A percentile compares a stretch with the other conserved stretches of the same genome.
These are phyloP conservation scores for Cheilosia vernalis DNA, from an alignment of 2,888 invertebrate species.

Conservation along the genomic window DNA sequence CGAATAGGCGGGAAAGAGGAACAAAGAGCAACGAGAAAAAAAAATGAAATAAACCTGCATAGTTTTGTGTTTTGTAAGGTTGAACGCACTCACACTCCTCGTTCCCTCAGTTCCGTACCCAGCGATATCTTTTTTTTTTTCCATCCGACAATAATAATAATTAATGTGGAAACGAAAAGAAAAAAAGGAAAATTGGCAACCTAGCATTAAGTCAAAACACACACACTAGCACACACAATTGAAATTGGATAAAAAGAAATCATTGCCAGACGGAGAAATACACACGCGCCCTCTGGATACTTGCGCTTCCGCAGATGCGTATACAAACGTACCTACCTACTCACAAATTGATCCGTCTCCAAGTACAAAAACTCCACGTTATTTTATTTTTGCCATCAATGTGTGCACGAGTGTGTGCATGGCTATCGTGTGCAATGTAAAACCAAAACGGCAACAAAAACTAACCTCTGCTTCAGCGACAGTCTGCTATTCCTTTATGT, in stretches of 20 bases:
- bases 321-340: slow-evolving; percentile 8
- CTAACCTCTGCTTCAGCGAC: slow-evolving; percentile 43
- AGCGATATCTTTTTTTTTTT: not conserved
- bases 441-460: slow-evolving; percentile 27
- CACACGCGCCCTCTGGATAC: slow-evolving; percentile 45
- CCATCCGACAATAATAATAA: slow-evolving; percentile 49
- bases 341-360: slow-evolving; percentile 1
- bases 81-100: slow-evolving; percentile 65
- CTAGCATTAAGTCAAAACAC: slow-evolving; percentile 41
- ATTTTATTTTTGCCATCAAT: slow-evolving; percentile 18
- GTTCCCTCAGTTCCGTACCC: not conserved
- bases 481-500: slow-evolving; percentile 46
- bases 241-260: slow-evolving; percentile 59
- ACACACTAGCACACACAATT: slow-evolving; percentile 27
- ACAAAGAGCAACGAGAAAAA: slow-evolving; percentile 7
- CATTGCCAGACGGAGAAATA: slow-evolving; percentile 47
- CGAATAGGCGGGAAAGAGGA: slow-evolving; percentile 8
- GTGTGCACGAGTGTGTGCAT: slow-evolving; percentile 27
- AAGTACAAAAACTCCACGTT: not conserved
- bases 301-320: slow-evolving; percentile 65
- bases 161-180: slow-evolving; percentile 21
- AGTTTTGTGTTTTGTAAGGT: slow-evolving; percentile 62
- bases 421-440: slow-evolving; percentile 10
- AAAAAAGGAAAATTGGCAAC: slow-evolving; percentile 70
- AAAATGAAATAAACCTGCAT: slow-evolving; percentile 65